These are phyloP conservation scores for Sipha maydis DNA, from an alignment of 2,888 invertebrate species.

Conservation along the genomic window DNA sequence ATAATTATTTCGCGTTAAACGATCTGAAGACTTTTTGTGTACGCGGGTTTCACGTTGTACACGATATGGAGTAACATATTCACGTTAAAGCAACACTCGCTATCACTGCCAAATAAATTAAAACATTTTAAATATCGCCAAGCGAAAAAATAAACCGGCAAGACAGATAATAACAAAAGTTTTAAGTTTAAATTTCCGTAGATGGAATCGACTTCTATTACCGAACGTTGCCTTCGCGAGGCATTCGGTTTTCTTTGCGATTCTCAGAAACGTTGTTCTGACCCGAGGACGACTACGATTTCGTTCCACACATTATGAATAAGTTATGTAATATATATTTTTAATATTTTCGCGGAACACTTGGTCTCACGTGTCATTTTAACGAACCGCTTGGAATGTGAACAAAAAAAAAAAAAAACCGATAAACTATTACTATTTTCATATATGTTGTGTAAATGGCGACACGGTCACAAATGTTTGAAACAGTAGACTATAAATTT, in stretches of 20 bases:
- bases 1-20: background rate
- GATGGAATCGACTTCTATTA: background rate
- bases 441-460: background rate
- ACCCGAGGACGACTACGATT: background rate
- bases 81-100: background rate
- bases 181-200: background rate
- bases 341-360: background rate
- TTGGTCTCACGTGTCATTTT: background rate
- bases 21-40: background rate
- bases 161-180: background rate
- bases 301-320: background rate
- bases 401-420: background rate
- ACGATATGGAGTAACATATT: background rate
- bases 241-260: constrained; percentile 1
- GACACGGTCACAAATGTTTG: background rate
- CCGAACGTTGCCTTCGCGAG: background rate
- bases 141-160: background rate
- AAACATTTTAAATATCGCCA: background rate
- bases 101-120: background rate
- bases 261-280: background rate
- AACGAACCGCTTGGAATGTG: background rate
- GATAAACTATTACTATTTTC: background rate
- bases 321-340: background rate
- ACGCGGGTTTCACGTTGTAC: background rate
- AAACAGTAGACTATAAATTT: background rate